Conservation (phyloP, 92 coral and sea anemone species). For the Anthopleura xanthogrammica region DNA sequence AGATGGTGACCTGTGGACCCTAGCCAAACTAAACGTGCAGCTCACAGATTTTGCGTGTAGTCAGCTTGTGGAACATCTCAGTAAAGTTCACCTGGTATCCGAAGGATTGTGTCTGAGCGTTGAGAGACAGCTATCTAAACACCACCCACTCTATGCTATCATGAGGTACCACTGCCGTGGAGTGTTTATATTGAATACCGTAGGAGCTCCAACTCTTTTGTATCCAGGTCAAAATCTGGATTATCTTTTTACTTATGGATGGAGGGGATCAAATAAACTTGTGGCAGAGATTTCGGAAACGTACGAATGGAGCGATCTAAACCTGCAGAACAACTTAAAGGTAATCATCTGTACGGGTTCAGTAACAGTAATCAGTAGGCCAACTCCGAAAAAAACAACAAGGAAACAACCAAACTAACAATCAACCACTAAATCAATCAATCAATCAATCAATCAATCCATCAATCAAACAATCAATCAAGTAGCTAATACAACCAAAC, state of each 20-base stretch:
- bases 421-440: too few species aligned
- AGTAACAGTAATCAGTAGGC: too few species aligned
- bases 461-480: too few species aligned
- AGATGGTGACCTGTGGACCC: conserved; percentile 56
- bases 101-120: conserved; percentile 60
- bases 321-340: conserved; percentile 58
- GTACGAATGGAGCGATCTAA: conserved; percentile 58
- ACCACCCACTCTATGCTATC: conserved; percentile 57
- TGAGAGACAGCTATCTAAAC: conserved; percentile 49
- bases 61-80: conserved; percentile 65
- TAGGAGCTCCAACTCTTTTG: conserved; percentile 63
- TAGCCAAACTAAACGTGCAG: conserved; percentile 56
- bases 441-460: too few species aligned
- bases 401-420: too few species aligned
- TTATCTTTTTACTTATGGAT: conserved; percentile 59
- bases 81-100: conserved; percentile 58
- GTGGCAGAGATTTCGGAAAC: conserved; percentile 30
- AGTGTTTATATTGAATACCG: conserved; percentile 43
- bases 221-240: conserved; percentile 40
- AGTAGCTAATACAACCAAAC: too few species aligned
- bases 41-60: conserved; percentile 60
- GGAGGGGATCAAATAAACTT: conserved; percentile 45
- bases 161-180: conserved; percentile 76
- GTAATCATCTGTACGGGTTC: conserved; percentile 22
- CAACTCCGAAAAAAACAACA: too few species aligned